Conservation (phyloP, 2,888 invertebrate genomes). For the Willowsia nigromaculata region DNA sequence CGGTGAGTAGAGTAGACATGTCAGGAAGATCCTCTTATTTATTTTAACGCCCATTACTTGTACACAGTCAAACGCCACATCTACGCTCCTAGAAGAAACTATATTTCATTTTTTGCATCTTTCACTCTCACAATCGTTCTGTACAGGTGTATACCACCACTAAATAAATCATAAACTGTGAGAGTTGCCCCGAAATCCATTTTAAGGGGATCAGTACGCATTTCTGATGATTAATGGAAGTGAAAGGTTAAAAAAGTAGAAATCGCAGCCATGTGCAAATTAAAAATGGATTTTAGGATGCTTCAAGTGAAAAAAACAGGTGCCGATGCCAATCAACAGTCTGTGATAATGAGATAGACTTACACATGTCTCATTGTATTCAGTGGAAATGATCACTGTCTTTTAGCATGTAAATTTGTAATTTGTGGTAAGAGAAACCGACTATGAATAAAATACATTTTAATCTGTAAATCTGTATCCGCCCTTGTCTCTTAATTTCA, state of each 20-base stretch:
- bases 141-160: background rate
- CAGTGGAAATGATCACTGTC: conserved; percentile 26
- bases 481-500: background rate
- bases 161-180: background rate
- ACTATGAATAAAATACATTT: conserved; percentile 35
- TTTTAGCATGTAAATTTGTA: conserved; percentile 20
- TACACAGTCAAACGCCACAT: too few species aligned
- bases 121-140: background rate
- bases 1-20: conserved; percentile 6
- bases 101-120: background rate
- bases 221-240: background rate
- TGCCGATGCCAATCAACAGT: conserved; percentile 46
- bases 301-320: conserved; percentile 28
- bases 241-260: background rate
- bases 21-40: background rate
- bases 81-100: too few species aligned
- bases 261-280: background rate
- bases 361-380: conserved; percentile 38
- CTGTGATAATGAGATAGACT: conserved; percentile 33
- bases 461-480: conserved; percentile 37
- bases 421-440: conserved; percentile 36
- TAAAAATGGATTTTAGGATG: background rate
- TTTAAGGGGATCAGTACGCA: background rate
- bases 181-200: background rate
- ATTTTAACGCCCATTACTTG: too few species aligned